Conservation (phyloP, 2,888 invertebrate genomes). For the Flexamia atlantica region DNA sequence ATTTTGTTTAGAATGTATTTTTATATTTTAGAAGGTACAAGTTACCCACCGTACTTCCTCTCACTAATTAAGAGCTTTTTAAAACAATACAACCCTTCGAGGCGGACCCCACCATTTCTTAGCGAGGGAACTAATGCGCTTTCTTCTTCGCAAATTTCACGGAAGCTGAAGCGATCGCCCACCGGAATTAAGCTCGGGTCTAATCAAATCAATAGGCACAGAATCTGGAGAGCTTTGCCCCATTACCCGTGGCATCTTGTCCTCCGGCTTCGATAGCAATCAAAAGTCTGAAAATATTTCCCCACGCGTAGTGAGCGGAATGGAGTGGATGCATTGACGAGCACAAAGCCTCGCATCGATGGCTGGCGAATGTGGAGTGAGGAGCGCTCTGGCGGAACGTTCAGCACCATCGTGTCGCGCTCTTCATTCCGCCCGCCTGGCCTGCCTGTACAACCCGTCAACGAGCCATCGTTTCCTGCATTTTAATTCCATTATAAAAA, state of each 20-base stretch:
- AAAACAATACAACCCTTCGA: no score
- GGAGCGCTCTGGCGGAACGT: slow-evolving; percentile 17
- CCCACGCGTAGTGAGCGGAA: slow-evolving; percentile 15
- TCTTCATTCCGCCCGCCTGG: slow-evolving; percentile 32
- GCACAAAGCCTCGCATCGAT: slow-evolving; percentile 8
- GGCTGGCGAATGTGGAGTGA: neutral
- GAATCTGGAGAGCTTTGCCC: neutral
- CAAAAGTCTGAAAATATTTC: slow-evolving; percentile 35
- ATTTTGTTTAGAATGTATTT: no score
- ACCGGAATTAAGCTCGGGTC: neutral
- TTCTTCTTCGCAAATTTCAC: neutral
- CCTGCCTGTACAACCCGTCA: neutral
- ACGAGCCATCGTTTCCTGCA: slow-evolving; percentile 1
- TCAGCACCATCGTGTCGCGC: neutral
- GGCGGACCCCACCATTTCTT: no score
- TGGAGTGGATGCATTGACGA: slow-evolving; percentile 35
- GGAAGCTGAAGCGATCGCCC: neutral
- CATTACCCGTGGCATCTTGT: slow-evolving; percentile 31
- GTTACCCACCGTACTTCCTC: no score
- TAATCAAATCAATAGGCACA: neutral
- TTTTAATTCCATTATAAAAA: neutral
- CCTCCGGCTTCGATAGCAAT: slow-evolving; percentile 11
- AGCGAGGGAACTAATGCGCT: neutral
- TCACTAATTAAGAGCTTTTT: no score
- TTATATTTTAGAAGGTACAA: no score